phyloP scores from a whole-genome alignment of 2,113 vertebrate genomes.

The Silurus glanis region DNA sequence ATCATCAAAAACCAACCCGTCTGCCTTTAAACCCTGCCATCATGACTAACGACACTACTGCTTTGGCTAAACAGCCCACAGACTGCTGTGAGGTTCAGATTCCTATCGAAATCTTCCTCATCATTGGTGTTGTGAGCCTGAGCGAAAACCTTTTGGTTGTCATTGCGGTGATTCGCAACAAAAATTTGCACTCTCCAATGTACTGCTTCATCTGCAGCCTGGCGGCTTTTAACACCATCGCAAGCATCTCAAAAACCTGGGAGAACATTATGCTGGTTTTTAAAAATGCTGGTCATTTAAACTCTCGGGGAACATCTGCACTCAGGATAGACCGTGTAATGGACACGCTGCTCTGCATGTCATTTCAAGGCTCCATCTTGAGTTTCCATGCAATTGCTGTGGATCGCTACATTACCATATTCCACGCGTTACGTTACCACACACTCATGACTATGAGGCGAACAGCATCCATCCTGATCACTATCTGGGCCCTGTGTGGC shows the following conservation, averaged over 20 bases:
- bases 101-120: conserved; percentile 84
- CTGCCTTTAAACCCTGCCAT: conserved; percentile 40
- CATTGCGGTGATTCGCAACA: conserved; percentile 82
- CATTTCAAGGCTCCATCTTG: conserved; percentile 88
- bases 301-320: conserved; percentile 71
- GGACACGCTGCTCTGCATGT: conserved; percentile 87
- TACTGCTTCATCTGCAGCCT: conserved; percentile 95
- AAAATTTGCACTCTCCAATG: conserved; percentile 92
- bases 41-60: conserved; percentile 32
- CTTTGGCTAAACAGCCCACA: conserved; percentile 49
- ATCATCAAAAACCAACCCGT: neutral
- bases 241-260: conserved; percentile 84
- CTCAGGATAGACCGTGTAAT: conserved; percentile 83
- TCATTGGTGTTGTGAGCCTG: conserved; percentile 79
- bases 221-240: conserved; percentile 89
- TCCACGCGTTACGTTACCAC: conserved; percentile 88
- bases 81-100: conserved; percentile 81
- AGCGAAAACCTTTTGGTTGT: conserved; percentile 90
- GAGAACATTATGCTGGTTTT: conserved; percentile 86
- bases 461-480: conserved; percentile 66
- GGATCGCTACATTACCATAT: conserved; percentile 94
- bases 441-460: conserved; percentile 85
- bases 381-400: conserved; percentile 89
- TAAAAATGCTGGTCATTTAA: conserved; percentile 76
- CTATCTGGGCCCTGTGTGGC: conserved; percentile 81